These are phyloP conservation scores for Tetrapedia diversipes DNA, from an alignment of 2,888 invertebrate species.

Conservation along the genomic window DNA sequence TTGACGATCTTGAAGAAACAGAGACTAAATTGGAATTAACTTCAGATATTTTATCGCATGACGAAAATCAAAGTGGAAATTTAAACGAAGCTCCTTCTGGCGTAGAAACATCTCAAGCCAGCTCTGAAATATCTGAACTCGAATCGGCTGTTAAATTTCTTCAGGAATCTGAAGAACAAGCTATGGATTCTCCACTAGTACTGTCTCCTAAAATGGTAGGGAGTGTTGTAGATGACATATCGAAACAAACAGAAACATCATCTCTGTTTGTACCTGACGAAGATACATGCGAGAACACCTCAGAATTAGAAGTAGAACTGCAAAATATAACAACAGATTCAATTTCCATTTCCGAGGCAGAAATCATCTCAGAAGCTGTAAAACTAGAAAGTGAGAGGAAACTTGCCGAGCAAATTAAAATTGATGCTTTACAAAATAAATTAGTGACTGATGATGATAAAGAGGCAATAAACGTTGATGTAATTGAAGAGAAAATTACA, in stretches of 20 bases:
- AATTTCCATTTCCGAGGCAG: conserved; percentile 81
- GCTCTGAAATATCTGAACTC: conserved; percentile 77
- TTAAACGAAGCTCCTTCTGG: conserved; percentile 55
- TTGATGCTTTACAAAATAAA: conserved; percentile 26
- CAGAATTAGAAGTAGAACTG: conserved; percentile 70
- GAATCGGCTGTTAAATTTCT: conserved; percentile 80
- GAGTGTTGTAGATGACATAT: conserved; percentile 62
- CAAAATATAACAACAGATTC: conserved; percentile 72
- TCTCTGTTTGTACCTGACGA: conserved; percentile 72
- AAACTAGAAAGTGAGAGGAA: conserved; percentile 79
- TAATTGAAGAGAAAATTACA: neutral
- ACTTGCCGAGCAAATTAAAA: conserved; percentile 68
- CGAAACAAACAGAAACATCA: conserved; percentile 62
- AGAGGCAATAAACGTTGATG: neutral
- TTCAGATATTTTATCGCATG: conserved; percentile 64
- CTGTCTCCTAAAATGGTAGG: conserved; percentile 74
- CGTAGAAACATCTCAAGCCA: conserved; percentile 67
- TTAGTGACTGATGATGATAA: conserved; percentile 23
- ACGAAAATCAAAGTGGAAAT: conserved; percentile 55
- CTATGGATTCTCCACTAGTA: conserved; percentile 81
- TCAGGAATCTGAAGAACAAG: conserved; percentile 81
- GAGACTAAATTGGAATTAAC: conserved; percentile 64
- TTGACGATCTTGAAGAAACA: conserved; percentile 56
- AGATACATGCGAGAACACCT: conserved; percentile 69
- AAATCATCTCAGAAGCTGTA: conserved; percentile 80